Evolutionary conservation across 1,140 invertebrate species (phyloP).

Genomic region (Drosophila parvula): DNA sequence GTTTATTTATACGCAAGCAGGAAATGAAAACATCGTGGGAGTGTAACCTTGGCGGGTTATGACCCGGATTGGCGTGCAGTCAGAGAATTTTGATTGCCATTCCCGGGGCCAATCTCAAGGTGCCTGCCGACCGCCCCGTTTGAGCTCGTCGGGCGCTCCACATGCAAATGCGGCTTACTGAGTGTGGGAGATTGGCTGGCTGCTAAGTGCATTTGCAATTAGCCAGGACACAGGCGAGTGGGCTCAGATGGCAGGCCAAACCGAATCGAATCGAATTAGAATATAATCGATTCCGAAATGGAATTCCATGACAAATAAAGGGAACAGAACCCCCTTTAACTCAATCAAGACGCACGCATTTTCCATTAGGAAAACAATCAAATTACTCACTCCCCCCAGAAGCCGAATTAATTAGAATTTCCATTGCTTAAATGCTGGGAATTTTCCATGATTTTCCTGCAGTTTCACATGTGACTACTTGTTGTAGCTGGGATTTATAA

Average conservation of each 20-base stretch:
- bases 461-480: slow-evolving; percentile 32
- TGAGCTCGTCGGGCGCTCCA: not conserved
- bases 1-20: slow-evolving; percentile 43
- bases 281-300: slow-evolving; percentile 18
- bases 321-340: not conserved
- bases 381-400: slow-evolving; percentile 1
- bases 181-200: slow-evolving; percentile 10
- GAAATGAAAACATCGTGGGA: slow-evolving; percentile 35
- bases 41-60: slow-evolving; percentile 26
- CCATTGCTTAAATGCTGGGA: slow-evolving; percentile 5
- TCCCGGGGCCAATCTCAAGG: slow-evolving; percentile 25
- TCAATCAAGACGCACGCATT: slow-evolving; percentile 5
- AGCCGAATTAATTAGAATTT: slow-evolving; percentile 19
- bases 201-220: slow-evolving; percentile 54
- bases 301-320: slow-evolving; percentile 7
- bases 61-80: slow-evolving; percentile 32
- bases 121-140: not conserved
- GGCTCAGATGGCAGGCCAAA: slow-evolving; percentile 2
- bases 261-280: slow-evolving; percentile 19
- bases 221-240: slow-evolving; percentile 17
- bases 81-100: slow-evolving; percentile 51
- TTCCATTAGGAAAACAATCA: slow-evolving; percentile 30
- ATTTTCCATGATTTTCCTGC: slow-evolving; percentile 4
- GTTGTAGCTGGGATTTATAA: slow-evolving; percentile 2
- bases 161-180: slow-evolving; percentile 34